Percentiles rank a stretch among this genome's conserved stretches.
Conservation (phyloP, 2,888 invertebrate genomes). For the Hypomecis atomaria region DNA sequence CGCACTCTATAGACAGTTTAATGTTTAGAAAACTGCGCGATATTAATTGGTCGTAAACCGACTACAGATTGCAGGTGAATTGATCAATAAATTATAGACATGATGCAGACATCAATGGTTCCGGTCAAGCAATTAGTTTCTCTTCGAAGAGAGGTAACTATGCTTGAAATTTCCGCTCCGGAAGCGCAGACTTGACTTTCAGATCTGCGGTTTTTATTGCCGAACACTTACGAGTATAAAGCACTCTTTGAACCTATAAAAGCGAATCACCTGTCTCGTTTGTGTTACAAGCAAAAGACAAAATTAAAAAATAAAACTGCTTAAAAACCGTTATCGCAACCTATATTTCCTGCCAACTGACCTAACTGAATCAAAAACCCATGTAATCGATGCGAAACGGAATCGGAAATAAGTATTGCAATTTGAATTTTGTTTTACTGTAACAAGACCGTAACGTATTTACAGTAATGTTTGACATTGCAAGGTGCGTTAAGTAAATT, state of each 20-base stretch:
- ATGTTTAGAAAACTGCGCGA: conserved; percentile 11
- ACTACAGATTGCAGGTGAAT: conserved; percentile 10
- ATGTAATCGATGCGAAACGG: conserved; percentile 17
- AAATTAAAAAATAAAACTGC: not conserved
- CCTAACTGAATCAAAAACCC: conserved; percentile 10
- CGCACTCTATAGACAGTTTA: conserved; percentile 26
- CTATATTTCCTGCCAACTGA: conserved; percentile 13
- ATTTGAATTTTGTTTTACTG: conserved; percentile 18
- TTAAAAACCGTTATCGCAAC: conserved; percentile 3
- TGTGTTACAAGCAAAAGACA: not conserved
- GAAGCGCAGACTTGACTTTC: conserved; percentile 5
- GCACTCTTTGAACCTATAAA: not conserved
- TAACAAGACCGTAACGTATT: conserved; percentile 12
- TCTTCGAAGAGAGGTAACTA: conserved; percentile 6
- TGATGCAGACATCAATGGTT: conserved; percentile 9
- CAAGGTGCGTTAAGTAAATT: not conserved
- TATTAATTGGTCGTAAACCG: conserved; percentile 17
- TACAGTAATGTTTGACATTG: conserved; percentile 16
- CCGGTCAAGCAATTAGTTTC: conserved; percentile 1
- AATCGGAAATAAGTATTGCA: conserved; percentile 18
- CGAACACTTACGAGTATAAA: conserved; percentile 3
- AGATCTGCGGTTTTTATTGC: conserved; percentile 3
- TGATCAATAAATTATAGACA: conserved; percentile 22
- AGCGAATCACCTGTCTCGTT: conserved; percentile 1
- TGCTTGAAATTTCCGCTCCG: conserved; percentile 25